Percentiles rank a stretch among this genome's conserved stretches.
Evolutionary conservation across 1,140 invertebrate species (phyloP).

Genomic region (Bicyclus anynana): DNA sequence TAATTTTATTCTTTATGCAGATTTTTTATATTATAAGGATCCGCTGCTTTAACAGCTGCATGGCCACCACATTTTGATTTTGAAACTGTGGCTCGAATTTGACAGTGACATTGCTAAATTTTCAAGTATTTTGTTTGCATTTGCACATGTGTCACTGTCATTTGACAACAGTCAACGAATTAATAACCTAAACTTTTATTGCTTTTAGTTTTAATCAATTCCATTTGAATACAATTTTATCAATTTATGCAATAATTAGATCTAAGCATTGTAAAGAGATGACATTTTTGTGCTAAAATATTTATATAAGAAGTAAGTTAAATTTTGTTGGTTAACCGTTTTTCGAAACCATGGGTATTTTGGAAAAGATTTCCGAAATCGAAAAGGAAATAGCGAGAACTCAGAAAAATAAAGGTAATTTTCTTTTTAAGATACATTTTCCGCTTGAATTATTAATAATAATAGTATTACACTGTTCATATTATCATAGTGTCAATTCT

Average conservation of each 20-base stretch:
- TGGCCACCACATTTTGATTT: too few species aligned
- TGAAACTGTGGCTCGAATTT: too few species aligned
- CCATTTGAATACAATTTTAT: background rate
- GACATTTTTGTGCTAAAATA: conserved; percentile 19
- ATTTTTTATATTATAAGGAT: too few species aligned
- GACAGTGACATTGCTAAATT: too few species aligned
- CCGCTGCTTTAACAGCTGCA: too few species aligned
- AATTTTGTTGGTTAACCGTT: conserved; percentile 5
- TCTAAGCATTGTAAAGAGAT: conserved; percentile 8
- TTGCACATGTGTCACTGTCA: too few species aligned
- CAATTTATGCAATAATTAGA: background rate
- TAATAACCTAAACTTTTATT: background rate
- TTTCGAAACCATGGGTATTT: conserved; percentile 90
- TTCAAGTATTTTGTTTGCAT: too few species aligned
- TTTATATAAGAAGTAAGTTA: conserved; percentile 6
- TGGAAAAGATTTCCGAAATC: conserved; percentile 99
- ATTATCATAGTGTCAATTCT: too few species aligned
- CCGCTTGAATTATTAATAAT: too few species aligned
- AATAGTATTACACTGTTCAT: too few species aligned
- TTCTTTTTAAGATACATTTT: too few species aligned
- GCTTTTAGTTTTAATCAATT: background rate
- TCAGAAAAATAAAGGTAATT: conserved; percentile 99
- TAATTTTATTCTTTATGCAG: too few species aligned
- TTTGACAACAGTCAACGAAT: background rate
- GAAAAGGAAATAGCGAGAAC: conserved; percentile 98